Base-by-base conservation (phyloP, 2,888 invertebrate species). In the Chrysolina americana region DNA sequence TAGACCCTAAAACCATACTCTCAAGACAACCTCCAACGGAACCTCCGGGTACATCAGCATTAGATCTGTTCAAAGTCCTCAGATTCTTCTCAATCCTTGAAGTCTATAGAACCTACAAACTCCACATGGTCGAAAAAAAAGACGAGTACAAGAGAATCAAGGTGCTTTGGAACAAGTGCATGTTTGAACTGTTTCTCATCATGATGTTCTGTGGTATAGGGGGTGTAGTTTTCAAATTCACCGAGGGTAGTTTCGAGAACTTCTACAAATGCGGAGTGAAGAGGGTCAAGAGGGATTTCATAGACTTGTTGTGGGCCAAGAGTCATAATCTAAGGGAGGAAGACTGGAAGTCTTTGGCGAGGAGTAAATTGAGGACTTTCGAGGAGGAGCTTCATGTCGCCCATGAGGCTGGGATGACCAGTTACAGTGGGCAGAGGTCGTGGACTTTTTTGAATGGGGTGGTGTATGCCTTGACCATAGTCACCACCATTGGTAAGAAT, bases 381-480 rank as follows among this genome's bases (percentile, higher is more conserved):
- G 98, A 98, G 87, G 93, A 95, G 77, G 95, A 96, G 85, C 88
- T 98, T 44, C 94, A 96, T 82, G 91, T 91, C 0, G 95, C 96
- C 0, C 95, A 95, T 83, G 95, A 96, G 85, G 93, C 95, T 23
- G 96, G 96, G 0, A 92, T 96, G 75, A 94, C 93, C 28, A 92
- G 94, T 0, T 95, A 95, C 85, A 95, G 96, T 77, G 96, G 96
- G 2, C 94, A 94, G 85, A 92, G 92, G 85, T 93, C 95, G 21
- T 97, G 96, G 96, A 95, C 93, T 84, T 96, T 96, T 87, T 90
- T 96, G 87, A 96, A 96, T 86, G 94, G 95, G 21, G 92, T 96
- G 80, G 92, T 96, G 75, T 97, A 95, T 89, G 95, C 95, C 86
- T 89, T 96, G 88, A 96, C 96, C 80, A 92, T 97, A 83, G 91